Evolutionary conservation across 2,888 invertebrate species (phyloP).

Genomic region (Drosophila helvetica): DNA sequence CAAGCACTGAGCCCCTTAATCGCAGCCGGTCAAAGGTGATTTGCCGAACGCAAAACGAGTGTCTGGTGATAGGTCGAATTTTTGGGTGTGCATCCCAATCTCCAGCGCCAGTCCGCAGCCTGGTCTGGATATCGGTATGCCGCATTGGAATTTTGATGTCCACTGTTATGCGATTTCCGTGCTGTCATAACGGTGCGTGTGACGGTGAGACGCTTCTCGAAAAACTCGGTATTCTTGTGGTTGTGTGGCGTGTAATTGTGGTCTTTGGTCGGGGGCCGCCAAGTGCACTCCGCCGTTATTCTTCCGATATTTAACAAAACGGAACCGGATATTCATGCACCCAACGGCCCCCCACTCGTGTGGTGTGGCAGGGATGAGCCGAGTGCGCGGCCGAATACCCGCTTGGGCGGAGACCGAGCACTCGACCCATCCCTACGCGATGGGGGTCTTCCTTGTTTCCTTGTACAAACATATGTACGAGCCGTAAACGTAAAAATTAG

Average conservation of each 20-base stretch:
- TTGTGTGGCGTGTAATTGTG: slow-evolving; percentile 24
- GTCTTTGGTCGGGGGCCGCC: slow-evolving; percentile 20
- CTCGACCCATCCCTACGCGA: slow-evolving; percentile 50
- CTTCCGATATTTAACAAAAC: slow-evolving; percentile 24
- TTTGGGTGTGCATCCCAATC: slow-evolving; percentile 40
- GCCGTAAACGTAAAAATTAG: slow-evolving; percentile 69
- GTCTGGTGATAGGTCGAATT: slow-evolving; percentile 7
- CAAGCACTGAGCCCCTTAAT: slow-evolving; percentile 81
- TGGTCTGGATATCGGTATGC: slow-evolving; percentile 19
- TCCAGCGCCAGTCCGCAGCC: slow-evolving; percentile 11
- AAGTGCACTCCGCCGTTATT: slow-evolving; percentile 26
- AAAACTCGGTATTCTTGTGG: slow-evolving; percentile 59
- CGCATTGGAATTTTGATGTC: slow-evolving; percentile 12
- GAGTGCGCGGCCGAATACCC: slow-evolving; percentile 59
- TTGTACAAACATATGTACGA: slow-evolving; percentile 53
- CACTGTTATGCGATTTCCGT: slow-evolving; percentile 77
- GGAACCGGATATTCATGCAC: slow-evolving; percentile 59
- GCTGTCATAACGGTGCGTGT: slow-evolving; percentile 60
- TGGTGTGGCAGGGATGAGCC: slow-evolving; percentile 57
- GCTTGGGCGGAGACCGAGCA: slow-evolving; percentile 48
- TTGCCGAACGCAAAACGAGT: slow-evolving; percentile 60
- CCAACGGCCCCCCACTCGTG: slow-evolving; percentile 37
- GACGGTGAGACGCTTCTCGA: slow-evolving; percentile 8
- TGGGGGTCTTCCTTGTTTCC: slow-evolving; percentile 26
- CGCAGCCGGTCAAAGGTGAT: slow-evolving; percentile 70